Evolutionary conservation across 2,113 vertebrate species (phyloP), one percentile per base, ranked within the genome.

Genomic region (Chaetops frenatus): DNA sequence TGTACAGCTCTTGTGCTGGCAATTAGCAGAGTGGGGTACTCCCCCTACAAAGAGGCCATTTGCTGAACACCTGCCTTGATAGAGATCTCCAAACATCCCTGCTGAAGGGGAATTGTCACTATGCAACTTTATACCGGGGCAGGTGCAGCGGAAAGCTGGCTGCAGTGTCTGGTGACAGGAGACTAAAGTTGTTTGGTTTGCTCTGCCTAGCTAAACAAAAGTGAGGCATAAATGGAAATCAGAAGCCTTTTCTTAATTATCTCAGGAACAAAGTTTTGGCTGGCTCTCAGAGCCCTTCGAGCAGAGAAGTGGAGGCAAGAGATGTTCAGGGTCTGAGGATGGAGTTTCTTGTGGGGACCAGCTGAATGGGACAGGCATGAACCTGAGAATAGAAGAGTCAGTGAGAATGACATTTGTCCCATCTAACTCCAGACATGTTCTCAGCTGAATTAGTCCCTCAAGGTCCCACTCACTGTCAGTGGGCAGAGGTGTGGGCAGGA

Each of bases 1-100:
- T 7, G 51, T 27, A 42, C 13, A 6, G 76, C 42, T 78, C 86
- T 82, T 71, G 35, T 71, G 67, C 42, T 64, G 48, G 38, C 64
- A 93, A 86, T 92, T 83, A 96, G 56, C 51, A 78, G 88, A 92
- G 56, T 67, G 69, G 56, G 82, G 76, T 36, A 44, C 64, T 81
- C 27, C 56, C 67, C 50, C 64, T 84, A 48, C 71, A 88, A 90
- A 93, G 88, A 71, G 64, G 91, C 56, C 82, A 78, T 92, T 96
- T 96, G 93, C 93, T 83, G 72, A 96, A 86, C 95, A 97, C 93
- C 94, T 95, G 95, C 90, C 79, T 93, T 73, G 94, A 94, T 95
- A 97, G 92, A 88, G 93, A 97, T 96, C 93, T 96, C 85, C 76
- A 93, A 96, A 96, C 92, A 93, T 90, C 90, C 35, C 24, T 62